Evolutionary conservation across 2,113 vertebrate genomes (phyloP).

Genomic region (Salminus brasiliensis): DNA sequence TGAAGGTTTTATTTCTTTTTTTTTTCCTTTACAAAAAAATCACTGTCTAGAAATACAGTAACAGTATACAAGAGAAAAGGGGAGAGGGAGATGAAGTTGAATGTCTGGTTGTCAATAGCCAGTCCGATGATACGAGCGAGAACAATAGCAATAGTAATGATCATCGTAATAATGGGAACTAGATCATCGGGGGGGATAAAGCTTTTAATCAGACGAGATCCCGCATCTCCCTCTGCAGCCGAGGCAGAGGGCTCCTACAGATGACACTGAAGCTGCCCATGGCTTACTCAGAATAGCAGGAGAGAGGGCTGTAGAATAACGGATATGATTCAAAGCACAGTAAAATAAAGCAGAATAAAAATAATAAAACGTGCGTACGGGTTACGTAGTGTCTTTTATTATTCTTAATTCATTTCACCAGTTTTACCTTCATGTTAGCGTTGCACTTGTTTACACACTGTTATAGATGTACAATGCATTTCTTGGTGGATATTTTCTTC

Average conservation of each 20-base stretch:
- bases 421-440: constrained; percentile 45
- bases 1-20: constrained; percentile 98
- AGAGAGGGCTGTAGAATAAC: constrained; percentile 77
- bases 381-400: constrained; percentile 46
- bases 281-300: constrained; percentile 74
- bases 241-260: constrained; percentile 58
- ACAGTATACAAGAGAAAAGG: constrained; percentile 82
- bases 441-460: constrained; percentile 21
- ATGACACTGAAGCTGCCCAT: constrained; percentile 73
- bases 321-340: constrained; percentile 78
- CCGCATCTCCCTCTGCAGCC: constrained; percentile 64
- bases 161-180: constrained; percentile 72
- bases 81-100: constrained; percentile 83
- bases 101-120: constrained; percentile 89
- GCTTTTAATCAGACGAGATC: constrained; percentile 87
- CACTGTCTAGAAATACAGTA: constrained; percentile 90
- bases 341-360: constrained; percentile 75
- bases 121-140: constrained; percentile 75
- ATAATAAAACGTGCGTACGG: too few species aligned
- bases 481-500: constrained; percentile 80
- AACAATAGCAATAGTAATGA: constrained; percentile 45
- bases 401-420: constrained; percentile 34
- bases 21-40: constrained; percentile 97
- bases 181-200: constrained; percentile 84
- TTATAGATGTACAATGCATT: constrained; percentile 15